Base-by-base conservation (phyloP, 2,797 vertebrate genomes). In the Allobates femoralis region DNA sequence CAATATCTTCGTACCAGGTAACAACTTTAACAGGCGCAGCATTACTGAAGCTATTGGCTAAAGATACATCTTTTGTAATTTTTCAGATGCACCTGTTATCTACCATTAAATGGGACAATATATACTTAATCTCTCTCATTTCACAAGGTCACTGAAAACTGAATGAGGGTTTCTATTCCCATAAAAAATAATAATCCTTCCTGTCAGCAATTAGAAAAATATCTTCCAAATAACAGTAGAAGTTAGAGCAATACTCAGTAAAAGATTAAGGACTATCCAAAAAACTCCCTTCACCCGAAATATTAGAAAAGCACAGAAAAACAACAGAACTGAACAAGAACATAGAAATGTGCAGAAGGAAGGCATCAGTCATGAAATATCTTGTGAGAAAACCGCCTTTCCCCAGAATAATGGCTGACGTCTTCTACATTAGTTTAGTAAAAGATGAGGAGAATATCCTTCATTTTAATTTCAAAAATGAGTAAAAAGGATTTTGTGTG, bases 151-250 rank as follows among this genome's bases (percentile, higher is more conserved):
- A 60, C 23, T 62, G 56, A 26, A 79, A 60, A 37, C 23, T 26
- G 41, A 79, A 30, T 15, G 51, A 41, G 12, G 10, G 26, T 55
- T 79, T 73, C 15, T 58, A 21, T 62, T 26, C 21, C 51, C 55
- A 37, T 79, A 60, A 41, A 55, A 41, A 37, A 55, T 60, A 77
- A 77, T 53, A 79, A 79, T 79, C 32, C 55, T 79, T 60, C 56
- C 23, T 58, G 34, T 60, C 32, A 60, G 55, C 55, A 62, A 62
- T n/a, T 79, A 28, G 30, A 34, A 78, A 78, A 58, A 58, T 34
- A 56, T 58, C 55, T 58, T 78, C 55, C 53, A 34, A 79, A 53
- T 34, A 78, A 62, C 34, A 41, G 28, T 37, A 58, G 32, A 37
- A 62, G 56, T 37, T 23, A 21, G 34, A 69, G 18, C 18, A 60